Conservation (phyloP, 2,888 invertebrate species). For the Rambutsinella grinnellia region DNA sequence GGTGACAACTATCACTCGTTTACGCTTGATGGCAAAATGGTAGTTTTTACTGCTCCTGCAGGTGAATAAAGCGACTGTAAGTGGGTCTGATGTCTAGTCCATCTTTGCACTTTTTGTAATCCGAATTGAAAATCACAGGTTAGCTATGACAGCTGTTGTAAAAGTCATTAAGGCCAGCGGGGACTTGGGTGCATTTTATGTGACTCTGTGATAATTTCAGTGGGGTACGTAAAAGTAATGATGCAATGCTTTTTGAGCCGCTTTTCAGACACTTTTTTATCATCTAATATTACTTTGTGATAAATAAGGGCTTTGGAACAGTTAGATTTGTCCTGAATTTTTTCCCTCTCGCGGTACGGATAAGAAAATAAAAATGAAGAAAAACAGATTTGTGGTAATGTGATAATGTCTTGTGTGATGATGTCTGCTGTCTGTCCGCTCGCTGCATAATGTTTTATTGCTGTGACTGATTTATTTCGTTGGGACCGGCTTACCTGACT, state of each 20-base stretch:
- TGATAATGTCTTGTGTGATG: constrained; percentile 22
- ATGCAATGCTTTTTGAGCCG: constrained; percentile 40
- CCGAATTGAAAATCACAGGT: background rate
- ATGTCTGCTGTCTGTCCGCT: constrained; percentile 12
- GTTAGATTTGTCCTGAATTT: constrained; percentile 51
- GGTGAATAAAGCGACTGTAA: background rate
- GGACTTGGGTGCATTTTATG: constrained; percentile 21
- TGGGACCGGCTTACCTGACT: constrained; percentile 18
- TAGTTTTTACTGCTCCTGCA: too few species aligned
- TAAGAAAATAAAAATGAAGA: background rate
- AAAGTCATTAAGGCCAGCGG: constrained; percentile 48
- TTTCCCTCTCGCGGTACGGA: background rate
- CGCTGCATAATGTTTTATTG: constrained; percentile 7
- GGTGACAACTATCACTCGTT: constrained; percentile 37
- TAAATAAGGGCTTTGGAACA: constrained; percentile 33
- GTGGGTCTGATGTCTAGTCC: background rate
- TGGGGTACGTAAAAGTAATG: constrained; percentile 11
- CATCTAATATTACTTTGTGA: constrained; percentile 10
- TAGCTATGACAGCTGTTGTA: background rate
- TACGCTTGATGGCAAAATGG: constrained; percentile 23
- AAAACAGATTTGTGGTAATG: constrained; percentile 7
- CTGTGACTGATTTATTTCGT: constrained; percentile 37
- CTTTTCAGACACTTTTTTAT: constrained; percentile 35
- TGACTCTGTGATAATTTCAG: background rate
- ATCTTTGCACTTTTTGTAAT: background rate